Conservation (phyloP, 2,113 vertebrate species). For the Calonectris borealis region DNA sequence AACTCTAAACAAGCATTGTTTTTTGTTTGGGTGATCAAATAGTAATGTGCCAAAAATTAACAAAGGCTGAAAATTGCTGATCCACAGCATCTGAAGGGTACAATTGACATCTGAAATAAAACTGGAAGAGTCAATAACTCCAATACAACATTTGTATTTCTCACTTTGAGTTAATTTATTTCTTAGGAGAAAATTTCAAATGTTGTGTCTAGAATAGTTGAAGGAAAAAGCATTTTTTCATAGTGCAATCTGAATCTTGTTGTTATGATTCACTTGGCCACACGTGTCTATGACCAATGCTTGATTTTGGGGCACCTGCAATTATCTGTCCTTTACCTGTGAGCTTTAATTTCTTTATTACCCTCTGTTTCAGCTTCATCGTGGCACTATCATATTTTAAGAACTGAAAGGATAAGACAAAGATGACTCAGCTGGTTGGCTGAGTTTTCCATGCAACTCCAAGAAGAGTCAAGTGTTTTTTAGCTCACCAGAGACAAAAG, state of each 20-base stretch:
- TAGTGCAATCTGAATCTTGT: not conserved
- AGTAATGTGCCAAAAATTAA: not conserved
- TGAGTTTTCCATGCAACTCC: not conserved
- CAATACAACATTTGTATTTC: not conserved
- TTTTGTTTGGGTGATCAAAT: not conserved
- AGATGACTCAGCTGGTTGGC: not conserved
- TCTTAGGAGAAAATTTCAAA: not conserved
- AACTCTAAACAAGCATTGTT: not conserved
- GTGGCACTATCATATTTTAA: not conserved
- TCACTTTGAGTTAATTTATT: not conserved
- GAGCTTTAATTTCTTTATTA: not conserved
- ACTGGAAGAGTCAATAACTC: not conserved
- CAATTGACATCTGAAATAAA: not conserved
- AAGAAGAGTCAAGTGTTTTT: not conserved
- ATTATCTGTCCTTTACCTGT: not conserved
- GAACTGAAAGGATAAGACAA: not conserved
- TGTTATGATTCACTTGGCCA: not conserved
- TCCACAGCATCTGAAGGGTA: not conserved
- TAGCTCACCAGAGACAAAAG: not conserved
- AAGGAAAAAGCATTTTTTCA: not conserved
- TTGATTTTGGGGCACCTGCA: not conserved
- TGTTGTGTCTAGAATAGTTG: not conserved
- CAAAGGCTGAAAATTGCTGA: not conserved
- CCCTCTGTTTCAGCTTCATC: not conserved
- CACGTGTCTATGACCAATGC: fast-evolving